Evolutionary conservation across 2,888 invertebrate species (phyloP), one percentile per base, ranked within the genome.

Genomic region (Ochlodes sylvanus): DNA sequence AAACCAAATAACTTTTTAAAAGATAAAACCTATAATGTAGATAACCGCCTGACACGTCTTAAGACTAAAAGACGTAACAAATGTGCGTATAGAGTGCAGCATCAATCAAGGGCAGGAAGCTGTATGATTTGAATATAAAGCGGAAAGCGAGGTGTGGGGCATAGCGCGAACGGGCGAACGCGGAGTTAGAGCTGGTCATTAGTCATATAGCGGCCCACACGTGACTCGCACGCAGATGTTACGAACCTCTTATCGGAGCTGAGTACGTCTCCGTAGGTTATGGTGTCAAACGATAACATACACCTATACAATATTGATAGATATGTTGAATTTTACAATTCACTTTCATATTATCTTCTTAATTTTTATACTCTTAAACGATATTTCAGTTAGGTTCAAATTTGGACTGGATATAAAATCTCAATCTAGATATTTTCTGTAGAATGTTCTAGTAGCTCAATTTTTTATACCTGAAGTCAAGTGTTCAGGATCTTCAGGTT

Each of bases 91-190:
- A 92, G 92, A 91, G 90, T 89, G 87, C 79, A 82, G 85, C 90
- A 93, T 93, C 89, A 89, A 92, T 92, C 92, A 92, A 88, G 84
- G 83, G 82, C 85, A 87, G 91, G 91, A 92, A 86, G 82, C 87
- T 78, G 82, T 88, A 87, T 87, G 89, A 92, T 93, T 92, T 93
- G 92, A 92, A 92, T 92, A 91, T 90, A 91, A 92, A 92, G 86
- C 81, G 79, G 77, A 38, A 38, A 38, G 50, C 15, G 21, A 21
- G 15, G 75, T 63, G 70, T 71, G 79, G 77, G 77, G 75, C 65
- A 70, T 71, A n/a, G n/a, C n/a, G n/a, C n/a, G n/a, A n/a, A n/a
- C n/a, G n/a, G 75, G 76, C 76, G 79, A 77, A 77, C 77, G 84
- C 80, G n/a, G n/a, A n/a, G n/a, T 78, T 78, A 77, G 92, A 91